Conservation (phyloP, 2,888 invertebrate species). For the Heteropelma amictum region DNA sequence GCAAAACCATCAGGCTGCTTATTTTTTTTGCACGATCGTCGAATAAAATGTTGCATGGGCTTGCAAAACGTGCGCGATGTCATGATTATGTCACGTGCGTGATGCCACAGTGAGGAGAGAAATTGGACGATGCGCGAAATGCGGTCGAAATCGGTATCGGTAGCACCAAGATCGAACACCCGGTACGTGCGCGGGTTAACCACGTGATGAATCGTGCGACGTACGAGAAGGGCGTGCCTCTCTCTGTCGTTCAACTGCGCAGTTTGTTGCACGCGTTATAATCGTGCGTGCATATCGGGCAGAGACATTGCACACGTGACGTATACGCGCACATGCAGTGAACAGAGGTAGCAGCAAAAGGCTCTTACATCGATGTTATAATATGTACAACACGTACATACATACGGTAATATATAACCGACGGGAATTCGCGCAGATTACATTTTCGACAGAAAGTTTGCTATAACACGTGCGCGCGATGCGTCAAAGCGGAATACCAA, state of each 20-base stretch:
- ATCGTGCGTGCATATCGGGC: conserved; percentile 64
- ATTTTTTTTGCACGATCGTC: too few relatives aligned
- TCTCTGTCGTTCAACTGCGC: conserved; percentile 74
- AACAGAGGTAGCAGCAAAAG: not conserved
- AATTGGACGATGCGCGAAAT: not conserved
- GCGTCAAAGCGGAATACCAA: not conserved
- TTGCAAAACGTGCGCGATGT: not conserved
- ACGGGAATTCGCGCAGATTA: conserved; percentile 1
- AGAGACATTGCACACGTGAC: conserved; percentile 53
- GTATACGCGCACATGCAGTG: conserved; percentile 2
- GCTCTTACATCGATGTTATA: not conserved
- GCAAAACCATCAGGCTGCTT: too few relatives aligned
- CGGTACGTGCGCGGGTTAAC: conserved; percentile 67
- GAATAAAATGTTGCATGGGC: too few relatives aligned
- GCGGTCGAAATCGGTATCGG: not conserved
- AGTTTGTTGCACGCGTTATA: conserved; percentile 75
- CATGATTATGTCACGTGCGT: not conserved
- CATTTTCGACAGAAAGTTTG: conserved; percentile 4
- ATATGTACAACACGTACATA: not conserved
- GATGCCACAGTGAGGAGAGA: not conserved
- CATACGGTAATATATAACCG: conserved; percentile 19
- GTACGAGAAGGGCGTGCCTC: conserved; percentile 75
- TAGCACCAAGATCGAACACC: conserved; percentile 61
- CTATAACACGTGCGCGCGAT: not conserved
- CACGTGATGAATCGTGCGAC: conserved; percentile 72